Conservation (phyloP, 2,888 invertebrate genomes). For the Agrochola circellaris region DNA sequence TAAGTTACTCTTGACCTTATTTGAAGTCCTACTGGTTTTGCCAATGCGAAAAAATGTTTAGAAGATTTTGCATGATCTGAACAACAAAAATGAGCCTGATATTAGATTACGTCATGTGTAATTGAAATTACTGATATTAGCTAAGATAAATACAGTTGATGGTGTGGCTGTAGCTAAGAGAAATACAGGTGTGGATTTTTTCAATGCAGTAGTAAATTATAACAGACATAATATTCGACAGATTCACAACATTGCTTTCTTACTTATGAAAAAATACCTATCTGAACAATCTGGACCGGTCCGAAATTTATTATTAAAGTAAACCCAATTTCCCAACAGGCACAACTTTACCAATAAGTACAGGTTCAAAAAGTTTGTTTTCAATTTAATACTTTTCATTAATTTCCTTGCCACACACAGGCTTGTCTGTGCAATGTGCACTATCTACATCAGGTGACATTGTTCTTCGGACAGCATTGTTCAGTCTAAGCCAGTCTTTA, state of each 20-base stretch:
- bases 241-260: not conserved
- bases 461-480: conserved; percentile 53
- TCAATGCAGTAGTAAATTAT: not conserved
- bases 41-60: not conserved
- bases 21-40: not conserved
- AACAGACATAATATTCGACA: not conserved
- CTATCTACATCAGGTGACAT: conserved; percentile 45
- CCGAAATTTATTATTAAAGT: not conserved
- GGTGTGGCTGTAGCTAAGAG: not conserved
- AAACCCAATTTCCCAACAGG: conserved; percentile 11
- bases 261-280: not conserved
- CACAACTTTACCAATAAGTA: not conserved
- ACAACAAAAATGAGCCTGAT: not conserved
- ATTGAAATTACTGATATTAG: too few relatives aligned
- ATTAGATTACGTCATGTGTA: not conserved
- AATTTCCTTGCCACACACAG: not conserved
- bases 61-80: not conserved
- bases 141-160: not conserved
- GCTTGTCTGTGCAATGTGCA: not conserved
- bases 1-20: conserved; percentile 22
- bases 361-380: not conserved
- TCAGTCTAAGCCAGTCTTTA: conserved; percentile 18
- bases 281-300: not conserved
- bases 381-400: conserved; percentile 1
- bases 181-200: too few relatives aligned